A percentile compares a stretch with the other conserved stretches of the same genome.
Conservation (phyloP, 1,140 invertebrate genomes). For the Ips typographus region DNA sequence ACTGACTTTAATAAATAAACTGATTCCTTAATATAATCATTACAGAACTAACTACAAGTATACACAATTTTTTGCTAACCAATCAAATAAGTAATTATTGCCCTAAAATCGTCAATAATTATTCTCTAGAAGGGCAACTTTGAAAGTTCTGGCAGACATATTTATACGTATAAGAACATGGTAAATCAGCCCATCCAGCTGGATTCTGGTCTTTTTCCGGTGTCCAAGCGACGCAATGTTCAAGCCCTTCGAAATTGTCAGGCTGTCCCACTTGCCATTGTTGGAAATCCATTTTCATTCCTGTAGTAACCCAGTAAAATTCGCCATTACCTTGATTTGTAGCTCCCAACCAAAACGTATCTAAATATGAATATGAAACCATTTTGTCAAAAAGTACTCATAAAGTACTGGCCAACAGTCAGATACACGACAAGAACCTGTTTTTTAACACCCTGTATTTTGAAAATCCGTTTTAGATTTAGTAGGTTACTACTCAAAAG, state of each 20-base stretch:
- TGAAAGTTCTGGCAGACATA: slow-evolving; percentile 24
- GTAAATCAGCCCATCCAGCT: slow-evolving; percentile 25
- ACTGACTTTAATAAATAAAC: no score
- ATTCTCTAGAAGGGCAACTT: no score
- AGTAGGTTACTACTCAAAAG: no score
- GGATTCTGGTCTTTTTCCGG: not conserved
- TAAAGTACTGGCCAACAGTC: no score
- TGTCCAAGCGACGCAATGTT: slow-evolving; percentile 26
- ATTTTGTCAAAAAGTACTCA: not conserved
- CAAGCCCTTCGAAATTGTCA: slow-evolving; percentile 13
- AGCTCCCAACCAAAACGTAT: slow-evolving; percentile 13
- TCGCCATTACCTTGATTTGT: slow-evolving; percentile 20
- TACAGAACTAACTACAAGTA: no score
- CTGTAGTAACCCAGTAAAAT: slow-evolving; percentile 27
- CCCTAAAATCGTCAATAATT: no score
- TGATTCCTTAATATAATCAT: no score
- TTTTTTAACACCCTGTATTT: no score
- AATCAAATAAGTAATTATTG: no score
- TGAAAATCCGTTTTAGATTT: no score
- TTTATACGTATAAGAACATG: not conserved
- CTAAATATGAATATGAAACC: not conserved
- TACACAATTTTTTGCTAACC: no score
- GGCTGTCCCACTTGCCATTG: slow-evolving; percentile 16
- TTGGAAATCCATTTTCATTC: slow-evolving; percentile 19
- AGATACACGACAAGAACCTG: no score